Base-by-base conservation (phyloP, 2,113 vertebrate species). In the Eupsittula cactorum region DNA sequence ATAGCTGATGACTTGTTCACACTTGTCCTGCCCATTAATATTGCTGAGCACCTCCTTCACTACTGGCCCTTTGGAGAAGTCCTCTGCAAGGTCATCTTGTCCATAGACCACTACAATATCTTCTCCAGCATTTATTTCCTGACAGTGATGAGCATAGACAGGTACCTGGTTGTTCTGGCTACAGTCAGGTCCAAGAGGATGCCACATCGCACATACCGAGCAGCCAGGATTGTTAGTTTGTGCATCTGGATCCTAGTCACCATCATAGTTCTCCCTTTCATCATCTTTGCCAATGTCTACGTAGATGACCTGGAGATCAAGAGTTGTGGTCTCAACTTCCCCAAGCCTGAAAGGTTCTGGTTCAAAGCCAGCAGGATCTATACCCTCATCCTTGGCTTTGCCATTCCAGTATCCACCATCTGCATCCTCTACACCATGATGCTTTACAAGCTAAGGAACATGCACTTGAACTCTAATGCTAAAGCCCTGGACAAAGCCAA, bases 51-150 rank as follows among this genome's bases (percentile, higher is more conserved):
- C 70, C 96, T 99, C 24, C 96, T 99, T 27, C 98, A 98, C 93
- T 98, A 98, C 96, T 99, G 99, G 99, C 99, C 99, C 7, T 99
- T 99, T 1, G 98, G 99, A 3, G 99, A 99, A 68, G 93, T 98
- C 55, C 97, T 99, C 69, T 99, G 99, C 97, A 99, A 99, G 90
- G 87, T 99, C 28, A 99, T 99, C 80, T 93, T 99, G 29, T 99
- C 99, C 96, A 98, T 98, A 3, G 98, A 99, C 95, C 99, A 99
- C 92, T 99, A 99, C 94, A 99, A 99, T 75, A 99, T 99, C 79
- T 99, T 99, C 97, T 99, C 99, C 76, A 99, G 99, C 77, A 98
- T 99, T 89, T 99, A 98, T 50, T 99, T 99, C 94, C 98, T 99
- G n/a, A 99, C 99, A 0, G 98, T 99, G 8, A 99, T 99, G 99